Conservation (phyloP, 1,140 invertebrate species). For the Brachionus rubens region DNA sequence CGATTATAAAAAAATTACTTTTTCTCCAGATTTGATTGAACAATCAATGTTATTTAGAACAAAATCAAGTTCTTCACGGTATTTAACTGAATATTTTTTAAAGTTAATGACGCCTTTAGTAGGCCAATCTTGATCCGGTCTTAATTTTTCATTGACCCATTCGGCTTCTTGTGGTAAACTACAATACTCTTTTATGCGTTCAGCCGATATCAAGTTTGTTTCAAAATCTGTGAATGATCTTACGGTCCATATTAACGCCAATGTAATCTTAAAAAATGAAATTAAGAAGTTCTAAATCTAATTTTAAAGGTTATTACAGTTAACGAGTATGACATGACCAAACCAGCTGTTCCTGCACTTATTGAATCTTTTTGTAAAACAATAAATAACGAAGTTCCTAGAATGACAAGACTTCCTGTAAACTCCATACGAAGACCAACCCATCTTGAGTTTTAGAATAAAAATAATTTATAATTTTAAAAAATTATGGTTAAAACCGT, state of each 20-base stretch:
- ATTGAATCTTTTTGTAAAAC: slow-evolving; percentile 19
- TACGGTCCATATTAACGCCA: slow-evolving; percentile 91
- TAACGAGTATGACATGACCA: slow-evolving; percentile 64
- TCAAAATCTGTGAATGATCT: slow-evolving; percentile 93
- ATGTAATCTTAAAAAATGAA: slow-evolving; percentile 67
- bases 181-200: slow-evolving; percentile 91
- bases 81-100: slow-evolving; percentile 55
- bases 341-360: slow-evolving; percentile 61
- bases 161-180: slow-evolving; percentile 67
- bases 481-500: background rate
- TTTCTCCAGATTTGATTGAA: slow-evolving; percentile 59
- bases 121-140: slow-evolving; percentile 63
- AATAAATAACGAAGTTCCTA: slow-evolving; percentile 14
- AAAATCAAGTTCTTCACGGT: slow-evolving; percentile 52
- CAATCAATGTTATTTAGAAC: slow-evolving; percentile 52
- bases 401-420: slow-evolving; percentile 1
- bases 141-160: slow-evolving; percentile 49
- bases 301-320: slow-evolving; percentile 47
- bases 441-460: slow-evolving; percentile 9
- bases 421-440: slow-evolving; percentile 18
- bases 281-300: background rate
- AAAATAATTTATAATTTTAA: background rate
- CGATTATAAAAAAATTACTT: slow-evolving; percentile 49
- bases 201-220: slow-evolving; percentile 94
- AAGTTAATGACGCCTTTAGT: slow-evolving; percentile 63